phyloP scores from a whole-genome alignment of 2,888 invertebrate genomes.

The Adelognathus sp. region DNA sequence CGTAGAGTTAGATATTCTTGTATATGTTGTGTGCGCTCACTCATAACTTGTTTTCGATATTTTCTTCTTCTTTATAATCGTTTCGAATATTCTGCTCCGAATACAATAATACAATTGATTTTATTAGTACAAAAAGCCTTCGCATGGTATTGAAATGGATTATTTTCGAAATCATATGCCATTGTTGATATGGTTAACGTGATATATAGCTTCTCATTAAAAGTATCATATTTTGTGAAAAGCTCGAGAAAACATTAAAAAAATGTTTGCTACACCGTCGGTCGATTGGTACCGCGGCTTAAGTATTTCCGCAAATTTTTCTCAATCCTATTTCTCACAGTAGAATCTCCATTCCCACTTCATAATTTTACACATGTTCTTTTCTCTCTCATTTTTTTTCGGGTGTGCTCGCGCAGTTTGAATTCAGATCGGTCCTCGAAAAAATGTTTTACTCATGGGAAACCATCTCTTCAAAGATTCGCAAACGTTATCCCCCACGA shows the following conservation, averaged over 20 bases:
- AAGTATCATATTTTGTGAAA: background rate
- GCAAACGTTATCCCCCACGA: too few relatives aligned
- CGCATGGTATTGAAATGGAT: slow-evolving; percentile 19
- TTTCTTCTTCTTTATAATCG: slow-evolving; percentile 32
- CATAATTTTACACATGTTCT: too few relatives aligned
- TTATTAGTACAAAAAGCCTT: slow-evolving; percentile 13
- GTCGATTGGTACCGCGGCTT: too few relatives aligned
- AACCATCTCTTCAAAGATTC: too few relatives aligned
- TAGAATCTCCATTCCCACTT: too few relatives aligned
- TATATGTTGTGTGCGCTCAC: background rate
- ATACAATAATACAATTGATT: background rate
- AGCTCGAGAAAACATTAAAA: background rate
- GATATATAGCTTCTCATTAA: background rate
- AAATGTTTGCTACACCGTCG: too few relatives aligned
- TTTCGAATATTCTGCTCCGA: background rate
- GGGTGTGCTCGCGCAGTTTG: too few relatives aligned
- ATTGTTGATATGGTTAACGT: background rate
- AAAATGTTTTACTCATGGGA: too few relatives aligned
- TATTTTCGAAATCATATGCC: slow-evolving; percentile 1
- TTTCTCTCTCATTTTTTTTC: too few relatives aligned
- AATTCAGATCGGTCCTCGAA: too few relatives aligned
- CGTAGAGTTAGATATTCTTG: slow-evolving; percentile 11
- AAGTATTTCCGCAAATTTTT: too few relatives aligned
- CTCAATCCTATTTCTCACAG: too few relatives aligned
- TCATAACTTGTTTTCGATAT: background rate